Base-by-base conservation (phyloP, 2,888 invertebrate species). In the Drosophila kanekoi region DNA sequence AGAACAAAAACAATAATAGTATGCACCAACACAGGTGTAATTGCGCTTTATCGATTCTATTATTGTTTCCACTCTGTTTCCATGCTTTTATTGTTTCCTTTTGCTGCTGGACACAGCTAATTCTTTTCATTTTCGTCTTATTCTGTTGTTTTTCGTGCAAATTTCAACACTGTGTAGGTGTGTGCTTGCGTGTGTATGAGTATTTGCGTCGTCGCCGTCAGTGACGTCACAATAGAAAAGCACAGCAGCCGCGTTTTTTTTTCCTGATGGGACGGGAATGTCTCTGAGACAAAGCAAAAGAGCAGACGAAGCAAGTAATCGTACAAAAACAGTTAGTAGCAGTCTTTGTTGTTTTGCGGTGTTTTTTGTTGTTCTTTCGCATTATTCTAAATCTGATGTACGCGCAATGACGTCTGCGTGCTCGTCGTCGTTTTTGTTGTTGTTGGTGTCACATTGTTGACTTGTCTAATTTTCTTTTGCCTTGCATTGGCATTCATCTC, bases 181-280 rank as follows among this genome's bases (percentile, higher is more conserved):
- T 48, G 47, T 44, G 13, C 37, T 48, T 62, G 33, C 32, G 23
- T 57, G 64, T 59, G 81, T 76, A 72, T 77, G 56, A 72, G 87
- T 62, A 83, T 83, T 77, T 88, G 87, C 86, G 77, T 82, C 74
- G 83, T 62, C 65, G 51, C 61, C 59, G 20, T 41, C 53, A 71
- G 75, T 89, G 89, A 85, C 85, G 89, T 85, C 87, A 85, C 85
- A 85, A 89, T 81, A 87, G 85, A 81, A 89, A 89, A 79, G 71
- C 72, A 72, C 68, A 66, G 45, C 64, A 56, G 54, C 52, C 69
- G 82, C 69, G 53, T 56, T 23, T 23, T 71, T 58, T 84, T 70
- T 28, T 41, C n/a, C 51, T 37, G 14, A 14, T 9, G 43, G 71
- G 41, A 57, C 10, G 38, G 71, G 52, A 37, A 45, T 58, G 32